Evolutionary conservation across 2,113 vertebrate species (phyloP), one percentile per base, ranked within the genome.

Genomic region (Mesoclemmys tuberculata): DNA sequence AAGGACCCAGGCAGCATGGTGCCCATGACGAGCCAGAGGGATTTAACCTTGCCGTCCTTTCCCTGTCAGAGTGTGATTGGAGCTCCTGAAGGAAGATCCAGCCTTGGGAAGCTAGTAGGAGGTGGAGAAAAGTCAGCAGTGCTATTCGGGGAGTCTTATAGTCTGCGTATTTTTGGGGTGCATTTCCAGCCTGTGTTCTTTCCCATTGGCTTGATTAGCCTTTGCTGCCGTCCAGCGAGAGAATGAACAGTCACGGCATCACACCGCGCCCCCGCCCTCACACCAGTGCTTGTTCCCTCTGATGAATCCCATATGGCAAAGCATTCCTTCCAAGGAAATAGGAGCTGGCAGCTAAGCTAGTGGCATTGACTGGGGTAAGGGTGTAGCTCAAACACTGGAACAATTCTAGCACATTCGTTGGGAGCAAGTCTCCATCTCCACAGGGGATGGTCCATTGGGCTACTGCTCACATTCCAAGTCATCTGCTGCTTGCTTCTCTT

Each of bases 91-190:
- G 38, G 21, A 74, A 74, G n/a, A 41, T 29, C 68, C 68, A n/a
- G 8, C 18, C 2, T 71, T 8, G 38, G 68, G 68, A 74, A 74
- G 35, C n/a, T 22, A 71, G 64, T 4, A 41, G 68, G 35, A 74
- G 68, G 10, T n/a, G 5, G n/a, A 22, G 68, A 41, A n/a, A 74
- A 41, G 18, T 19, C 35, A 38, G 4, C 35, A 10, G 21, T 41
- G 35, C 68, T 41, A 21, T 74, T n/a, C 38, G 1, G n/a, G 12
- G 18, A 35, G 31, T 68, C 61, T 64, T 29, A n/a, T 38, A 19
- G 35, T 21, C 68, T 74, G n/a, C 29, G 1, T 46, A 0, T 0
- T 1, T 4, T 41, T 84, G 58, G 38, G 58, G 56, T 0, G 0
- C 5, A 55, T 31, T 44, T 44, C 51, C 84, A 78, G 4, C 51